Evolutionary conservation across 2,113 vertebrate genomes (phyloP), one percentile per base, ranked within the genome.

Genomic region (Poeciliopsis retropinna): DNA sequence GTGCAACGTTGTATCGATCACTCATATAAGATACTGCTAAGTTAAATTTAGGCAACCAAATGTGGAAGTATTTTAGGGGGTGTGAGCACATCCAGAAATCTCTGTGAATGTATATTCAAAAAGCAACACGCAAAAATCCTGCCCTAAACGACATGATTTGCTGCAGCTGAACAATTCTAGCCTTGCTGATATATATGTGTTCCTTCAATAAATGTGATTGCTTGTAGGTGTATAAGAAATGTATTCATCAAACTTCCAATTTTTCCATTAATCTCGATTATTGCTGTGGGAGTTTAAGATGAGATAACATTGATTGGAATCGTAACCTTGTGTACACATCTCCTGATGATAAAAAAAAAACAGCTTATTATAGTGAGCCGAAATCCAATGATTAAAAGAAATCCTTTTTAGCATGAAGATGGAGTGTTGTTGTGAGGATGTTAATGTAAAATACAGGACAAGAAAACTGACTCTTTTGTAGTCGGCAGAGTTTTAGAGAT

Each of bases 261-360:
- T 29, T 39, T 25, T 51, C 63, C 73, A 47, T 82, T 75, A 82
- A 73, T 80, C 72, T 72, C 68, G 12, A 67, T 83, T 89, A 88
- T 85, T 89, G 83, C 84, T 85, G 73, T 86, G 81, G 86, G 83
- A 88, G 79, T 70, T 77, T 57, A 73, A 78, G 67, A 71, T 72
- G 39, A 3, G 28, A 80, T 75, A 80, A 75, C 65, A 75, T 64
- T 88, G 76, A 88, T 88, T 79, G 77, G 67, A 85, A 84, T 87
- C 61, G 77, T 67, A 78, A 80, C 75, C 60, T 71, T 80, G 70
- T 67, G 70, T 60, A 51, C 15, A 72, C 73, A 68, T 85, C 68
- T 30, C 27, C 60, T 63, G 28, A 1, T 63, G 30, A 30, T 8
- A 31, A 5, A 11, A 34, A 10, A 10, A 37, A 37, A 31, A 17